Conservation (phyloP, 2,113 vertebrate species). For the Nycticryphes semicollaris region DNA sequence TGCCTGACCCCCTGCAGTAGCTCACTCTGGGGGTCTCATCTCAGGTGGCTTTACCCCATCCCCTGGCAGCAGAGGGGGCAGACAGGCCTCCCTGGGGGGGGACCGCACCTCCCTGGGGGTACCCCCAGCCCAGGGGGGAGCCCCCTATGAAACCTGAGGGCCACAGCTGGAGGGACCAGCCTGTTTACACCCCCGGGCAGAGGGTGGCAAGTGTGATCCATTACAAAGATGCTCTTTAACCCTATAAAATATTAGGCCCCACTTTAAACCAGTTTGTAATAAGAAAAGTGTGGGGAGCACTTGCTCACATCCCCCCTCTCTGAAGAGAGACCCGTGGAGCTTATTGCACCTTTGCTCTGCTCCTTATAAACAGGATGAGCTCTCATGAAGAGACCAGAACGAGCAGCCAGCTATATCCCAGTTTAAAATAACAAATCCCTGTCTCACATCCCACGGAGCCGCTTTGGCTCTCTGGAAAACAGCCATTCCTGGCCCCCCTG, state of each 20-base stretch:
- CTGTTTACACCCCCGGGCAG: neutral
- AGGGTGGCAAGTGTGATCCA: neutral
- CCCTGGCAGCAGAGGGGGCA: neutral
- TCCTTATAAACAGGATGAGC: neutral
- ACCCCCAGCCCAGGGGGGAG: neutral
- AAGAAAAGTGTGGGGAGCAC: rapidly evolving
- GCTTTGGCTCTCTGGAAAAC: neutral
- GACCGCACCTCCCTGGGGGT: rapidly evolving
- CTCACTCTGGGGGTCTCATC: neutral
- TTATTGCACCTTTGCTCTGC: rapidly evolving
- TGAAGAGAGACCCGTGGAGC: neutral
- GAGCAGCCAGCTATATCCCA: neutral
- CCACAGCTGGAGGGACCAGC: neutral
- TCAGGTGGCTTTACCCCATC: neutral
- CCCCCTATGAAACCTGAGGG: neutral
- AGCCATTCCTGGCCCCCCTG: neutral
- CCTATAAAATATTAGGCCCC: rapidly evolving
- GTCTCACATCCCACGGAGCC: neutral
- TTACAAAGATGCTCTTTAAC: rapidly evolving
- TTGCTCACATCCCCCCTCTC: neutral
- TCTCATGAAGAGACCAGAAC: rapidly evolving
- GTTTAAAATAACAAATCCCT: neutral
- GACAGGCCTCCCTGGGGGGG: neutral
- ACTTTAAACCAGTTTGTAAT: neutral
- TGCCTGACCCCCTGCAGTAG: neutral